A percentile compares a stretch with the other conserved stretches of the same genome.
Conservation (phyloP, 2,113 vertebrate genomes). For the Nibea coibor region DNA sequence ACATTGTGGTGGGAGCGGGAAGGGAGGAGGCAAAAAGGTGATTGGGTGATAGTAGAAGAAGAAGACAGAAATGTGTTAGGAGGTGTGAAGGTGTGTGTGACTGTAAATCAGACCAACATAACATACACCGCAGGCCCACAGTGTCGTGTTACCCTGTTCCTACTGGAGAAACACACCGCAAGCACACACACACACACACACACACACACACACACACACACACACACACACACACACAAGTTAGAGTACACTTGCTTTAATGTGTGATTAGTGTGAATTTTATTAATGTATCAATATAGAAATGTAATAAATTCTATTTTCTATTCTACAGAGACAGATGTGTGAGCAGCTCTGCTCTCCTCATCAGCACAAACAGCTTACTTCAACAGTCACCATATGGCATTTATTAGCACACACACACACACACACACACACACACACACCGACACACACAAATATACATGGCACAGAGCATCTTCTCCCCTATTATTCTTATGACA, state of each 20-base stretch:
- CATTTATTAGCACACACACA: constrained; percentile 35
- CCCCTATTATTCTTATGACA: constrained; percentile 68
- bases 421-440: constrained; percentile 16
- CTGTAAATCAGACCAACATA: constrained; percentile 69
- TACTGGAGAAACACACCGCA: constrained; percentile 50
- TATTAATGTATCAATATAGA: not conserved
- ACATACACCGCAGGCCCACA: constrained; percentile 60
- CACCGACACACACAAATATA: constrained; percentile 14
- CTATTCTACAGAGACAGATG: not conserved
- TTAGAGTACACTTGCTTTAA: not conserved
- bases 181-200: constrained; percentile 1
- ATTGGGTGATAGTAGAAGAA: constrained; percentile 31
- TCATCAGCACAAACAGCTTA: constrained; percentile 61
- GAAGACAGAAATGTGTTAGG: constrained; percentile 32
- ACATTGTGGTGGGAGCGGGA: constrained; percentile 60
- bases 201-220: not conserved
- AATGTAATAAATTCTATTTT: not conserved
- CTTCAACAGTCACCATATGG: constrained; percentile 75
- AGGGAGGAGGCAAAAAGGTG: constrained; percentile 35
- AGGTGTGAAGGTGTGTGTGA: constrained; percentile 44
- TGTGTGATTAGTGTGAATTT: not conserved
- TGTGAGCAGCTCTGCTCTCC: constrained; percentile 33
- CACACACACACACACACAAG: constrained; percentile 9
- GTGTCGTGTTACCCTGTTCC: constrained; percentile 59
- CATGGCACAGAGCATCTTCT: constrained; percentile 32